Conservation (phyloP, 2,797 vertebrate genomes). For the Poeciliopsis infans region DNA sequence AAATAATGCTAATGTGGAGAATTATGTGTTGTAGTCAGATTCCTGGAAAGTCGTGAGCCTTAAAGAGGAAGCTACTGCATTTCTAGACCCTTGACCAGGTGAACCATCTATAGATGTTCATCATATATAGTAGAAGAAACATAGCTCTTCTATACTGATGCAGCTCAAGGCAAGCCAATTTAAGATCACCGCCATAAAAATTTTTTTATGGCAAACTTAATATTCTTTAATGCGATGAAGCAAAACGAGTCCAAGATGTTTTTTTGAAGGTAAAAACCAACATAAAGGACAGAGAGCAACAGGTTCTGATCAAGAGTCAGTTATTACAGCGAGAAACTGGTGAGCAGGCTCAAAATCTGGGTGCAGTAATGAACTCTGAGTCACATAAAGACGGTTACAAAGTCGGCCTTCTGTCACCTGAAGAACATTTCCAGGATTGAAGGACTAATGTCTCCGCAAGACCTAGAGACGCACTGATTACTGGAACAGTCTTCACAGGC, state of each 20-base stretch:
- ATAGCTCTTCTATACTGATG: not conserved
- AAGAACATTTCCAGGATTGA: no score
- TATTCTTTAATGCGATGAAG: no score
- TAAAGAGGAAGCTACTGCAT: not conserved
- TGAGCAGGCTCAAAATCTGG: no score
- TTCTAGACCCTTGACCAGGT: not conserved
- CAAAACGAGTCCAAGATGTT: not conserved
- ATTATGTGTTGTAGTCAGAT: not conserved
- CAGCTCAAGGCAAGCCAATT: not conserved
- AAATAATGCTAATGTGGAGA: not conserved
- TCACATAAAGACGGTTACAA: no score
- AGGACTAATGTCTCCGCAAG: no score
- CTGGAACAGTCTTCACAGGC: not conserved
- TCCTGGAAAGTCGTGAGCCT: not conserved
- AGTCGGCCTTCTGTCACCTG: no score
- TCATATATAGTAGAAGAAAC: not conserved
- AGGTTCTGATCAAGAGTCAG: not conserved
- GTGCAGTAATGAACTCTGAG: no score
- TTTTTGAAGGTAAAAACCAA: not conserved
- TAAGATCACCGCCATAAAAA: not conserved
- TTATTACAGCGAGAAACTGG: no score
- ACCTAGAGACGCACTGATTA: no score
- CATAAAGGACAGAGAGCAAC: not conserved
- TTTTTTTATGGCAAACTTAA: no score
- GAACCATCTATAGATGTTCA: not conserved